Base-by-base conservation (phyloP, 1,140 invertebrate species). In the Aporrectodea caliginosa region DNA sequence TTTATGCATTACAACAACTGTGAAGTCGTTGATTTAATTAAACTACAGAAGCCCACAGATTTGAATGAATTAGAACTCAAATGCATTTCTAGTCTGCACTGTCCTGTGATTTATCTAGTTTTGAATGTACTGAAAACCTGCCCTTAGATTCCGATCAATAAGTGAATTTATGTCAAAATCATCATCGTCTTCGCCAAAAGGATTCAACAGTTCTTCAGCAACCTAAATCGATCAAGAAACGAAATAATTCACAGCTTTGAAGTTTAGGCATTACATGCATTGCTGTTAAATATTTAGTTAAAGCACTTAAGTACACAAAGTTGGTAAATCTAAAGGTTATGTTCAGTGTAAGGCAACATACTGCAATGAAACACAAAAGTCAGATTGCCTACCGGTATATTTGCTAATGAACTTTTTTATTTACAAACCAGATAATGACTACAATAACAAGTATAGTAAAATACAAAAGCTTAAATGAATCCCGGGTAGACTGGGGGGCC, bases 111-210 rank as follows among this genome's bases (percentile, higher is more conserved):
- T n/a, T n/a, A n/a, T n/a, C n/a, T n/a, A n/a, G n/a, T n/a, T n/a
- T n/a, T n/a, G n/a, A n/a, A n/a, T n/a, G n/a, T n/a, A n/a, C n/a
- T n/a, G n/a, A n/a, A n/a, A n/a, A 35, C 82, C 27, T 29, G 88
- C 88, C 73, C 87, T 85, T n/a, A 85, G 83, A 69, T 89, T 87
- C 77, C 88, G 80, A 79, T 89, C 88, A n/a, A 89, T 82, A 1
- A 89, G 80, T 85, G 86, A 86, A 82, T 88, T 88, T 77, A 87
- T 85, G 88, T 97, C 95, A 84, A 95, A 96, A 86, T 97, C 95
- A 85, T 97, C 95, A 84, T 97, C 95, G 85, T 97, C 95, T 90
- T 97, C 95, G 12, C 95, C 95, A 85, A 97, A 97, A 6, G 88
- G 89, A 81, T 89, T 90, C 69, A 89, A 86, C 74, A 90, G 83